A percentile compares a stretch with the other conserved stretches of the same genome.
These are phyloP conservation scores for Ranitomeya variabilis DNA, from an alignment of 2,113 vertebrate genomes.

Conservation along the genomic window DNA sequence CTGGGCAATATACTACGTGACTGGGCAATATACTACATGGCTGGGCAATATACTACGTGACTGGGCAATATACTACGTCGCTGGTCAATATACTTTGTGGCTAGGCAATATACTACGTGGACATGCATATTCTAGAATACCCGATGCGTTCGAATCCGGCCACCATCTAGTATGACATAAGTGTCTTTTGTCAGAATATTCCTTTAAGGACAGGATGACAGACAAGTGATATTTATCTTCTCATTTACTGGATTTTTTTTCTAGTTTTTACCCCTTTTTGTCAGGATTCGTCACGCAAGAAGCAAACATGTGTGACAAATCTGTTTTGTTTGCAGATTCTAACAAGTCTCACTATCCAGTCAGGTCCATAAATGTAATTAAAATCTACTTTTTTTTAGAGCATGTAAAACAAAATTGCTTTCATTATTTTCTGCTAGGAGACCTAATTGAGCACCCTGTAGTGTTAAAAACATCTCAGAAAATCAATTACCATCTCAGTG, in stretches of 20 bases:
- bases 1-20: too few relatives aligned
- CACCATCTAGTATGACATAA: too few relatives aligned
- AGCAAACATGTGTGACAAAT: not conserved
- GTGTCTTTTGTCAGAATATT: not conserved
- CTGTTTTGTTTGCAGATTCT: not conserved
- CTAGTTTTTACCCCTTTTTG: too few relatives aligned
- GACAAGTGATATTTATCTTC: not conserved
- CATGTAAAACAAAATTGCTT: conserved; percentile 68
- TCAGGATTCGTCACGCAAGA: not conserved
- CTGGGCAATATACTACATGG: too few relatives aligned
- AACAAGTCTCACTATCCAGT: conserved; percentile 55
- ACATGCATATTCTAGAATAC: too few relatives aligned
- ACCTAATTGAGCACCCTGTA: conserved; percentile 70
- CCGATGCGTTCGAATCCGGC: too few relatives aligned
- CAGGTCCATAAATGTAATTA: conserved; percentile 69
- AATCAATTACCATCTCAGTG: conserved; percentile 70
- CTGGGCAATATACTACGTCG: too few relatives aligned
- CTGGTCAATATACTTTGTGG: too few relatives aligned
- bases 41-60: too few relatives aligned
- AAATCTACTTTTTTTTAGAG: conserved; percentile 68
- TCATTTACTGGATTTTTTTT: too few relatives aligned
- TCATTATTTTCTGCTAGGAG: conserved; percentile 67
- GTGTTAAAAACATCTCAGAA: conserved; percentile 70
- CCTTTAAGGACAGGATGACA: not conserved
- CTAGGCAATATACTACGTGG: too few relatives aligned